A percentile compares a stretch with the other conserved stretches of the same genome.
Conservation (phyloP, 2,797 vertebrate species). For the Macrochelys suwanniensis region DNA sequence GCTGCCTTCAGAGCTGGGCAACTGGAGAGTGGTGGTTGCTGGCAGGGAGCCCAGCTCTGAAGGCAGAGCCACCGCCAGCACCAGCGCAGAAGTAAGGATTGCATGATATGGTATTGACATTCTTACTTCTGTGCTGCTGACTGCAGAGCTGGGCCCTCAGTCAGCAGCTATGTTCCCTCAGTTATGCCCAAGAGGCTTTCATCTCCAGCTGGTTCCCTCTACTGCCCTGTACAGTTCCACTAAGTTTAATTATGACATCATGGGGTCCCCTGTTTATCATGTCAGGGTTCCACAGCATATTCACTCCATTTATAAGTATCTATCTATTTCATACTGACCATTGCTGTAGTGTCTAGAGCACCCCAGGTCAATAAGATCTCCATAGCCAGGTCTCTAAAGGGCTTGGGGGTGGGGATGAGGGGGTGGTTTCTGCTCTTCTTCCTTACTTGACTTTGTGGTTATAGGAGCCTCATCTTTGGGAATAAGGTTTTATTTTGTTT, state of each 20-base stretch:
- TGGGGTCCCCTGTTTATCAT: fast-evolving
- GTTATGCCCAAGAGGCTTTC: neutral
- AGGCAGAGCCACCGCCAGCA: no score
- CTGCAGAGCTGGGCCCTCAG: no score
- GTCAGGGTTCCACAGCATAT: neutral
- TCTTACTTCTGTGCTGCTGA: no score
- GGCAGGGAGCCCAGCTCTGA: no score
- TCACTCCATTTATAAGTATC: neutral
- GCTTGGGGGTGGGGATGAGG: neutral
- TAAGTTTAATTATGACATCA: neutral
- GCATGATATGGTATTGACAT: no score
- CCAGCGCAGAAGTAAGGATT: no score
- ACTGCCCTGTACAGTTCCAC: neutral
- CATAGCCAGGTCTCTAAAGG: neutral
- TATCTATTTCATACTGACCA: neutral
- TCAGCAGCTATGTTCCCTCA: no score
- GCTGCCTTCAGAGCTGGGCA: no score
- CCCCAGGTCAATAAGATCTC: neutral
- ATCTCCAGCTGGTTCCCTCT: neutral
- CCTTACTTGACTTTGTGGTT: neutral
- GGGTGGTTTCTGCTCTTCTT: neutral
- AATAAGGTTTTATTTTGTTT: neutral
- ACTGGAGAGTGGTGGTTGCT: no score
- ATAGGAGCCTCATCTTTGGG: neutral
- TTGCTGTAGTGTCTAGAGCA: neutral